These are phyloP conservation scores for Tenebrosternarchus preto DNA, from an alignment of 2,113 vertebrate genomes.

Conservation along the genomic window DNA sequence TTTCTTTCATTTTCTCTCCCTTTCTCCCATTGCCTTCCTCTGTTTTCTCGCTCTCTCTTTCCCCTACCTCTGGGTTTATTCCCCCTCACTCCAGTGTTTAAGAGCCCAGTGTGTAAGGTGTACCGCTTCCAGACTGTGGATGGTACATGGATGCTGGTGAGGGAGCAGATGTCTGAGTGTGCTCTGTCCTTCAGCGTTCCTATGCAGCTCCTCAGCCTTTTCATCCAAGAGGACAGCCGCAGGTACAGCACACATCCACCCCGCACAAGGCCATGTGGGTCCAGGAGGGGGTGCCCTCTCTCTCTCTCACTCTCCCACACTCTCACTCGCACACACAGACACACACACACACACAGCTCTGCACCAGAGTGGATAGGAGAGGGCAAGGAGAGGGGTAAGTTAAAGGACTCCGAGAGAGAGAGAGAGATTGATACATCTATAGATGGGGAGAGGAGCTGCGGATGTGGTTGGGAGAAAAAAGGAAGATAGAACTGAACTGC, in stretches of 20 bases:
- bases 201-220: constrained; percentile 89
- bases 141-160: constrained; percentile 92
- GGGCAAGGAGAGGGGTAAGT: too few relatives aligned
- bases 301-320: too few relatives aligned
- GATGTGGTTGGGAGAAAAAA: too few relatives aligned
- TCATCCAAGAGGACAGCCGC: constrained; percentile 91
- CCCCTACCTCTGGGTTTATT: constrained; percentile 29
- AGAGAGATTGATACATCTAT: too few relatives aligned
- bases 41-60: neutral
- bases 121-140: constrained; percentile 94
- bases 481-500: too few relatives aligned
- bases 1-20: neutral
- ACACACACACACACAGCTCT: too few relatives aligned
- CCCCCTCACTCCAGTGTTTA: constrained; percentile 80
- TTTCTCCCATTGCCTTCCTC: neutral
- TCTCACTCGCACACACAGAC: too few relatives aligned
- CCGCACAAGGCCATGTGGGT: too few relatives aligned
- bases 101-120: constrained; percentile 90
- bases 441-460: too few relatives aligned
- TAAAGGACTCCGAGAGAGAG: too few relatives aligned
- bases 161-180: constrained; percentile 97
- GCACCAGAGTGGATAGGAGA: too few relatives aligned
- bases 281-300: too few relatives aligned
- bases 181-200: constrained; percentile 92
- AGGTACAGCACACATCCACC: constrained; percentile 41